A percentile compares a stretch with the other conserved stretches of the same genome.
Conservation (phyloP, 2,797 vertebrate genomes). For the Gobionotothen gibberifrons region DNA sequence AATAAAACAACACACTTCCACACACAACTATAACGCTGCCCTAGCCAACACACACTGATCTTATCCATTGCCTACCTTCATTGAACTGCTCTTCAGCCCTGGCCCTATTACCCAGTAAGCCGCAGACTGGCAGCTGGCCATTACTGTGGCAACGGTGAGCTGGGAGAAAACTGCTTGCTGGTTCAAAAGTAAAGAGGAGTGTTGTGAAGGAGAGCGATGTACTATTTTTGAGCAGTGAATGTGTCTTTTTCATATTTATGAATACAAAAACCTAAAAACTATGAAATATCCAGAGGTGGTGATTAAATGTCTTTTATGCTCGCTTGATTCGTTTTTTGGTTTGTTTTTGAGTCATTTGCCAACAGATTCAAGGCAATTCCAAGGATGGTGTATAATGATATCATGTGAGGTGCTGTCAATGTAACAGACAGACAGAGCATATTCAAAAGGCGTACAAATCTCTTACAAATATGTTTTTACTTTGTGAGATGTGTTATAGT, state of each 20-base stretch:
- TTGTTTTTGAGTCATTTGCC: neutral
- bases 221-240: slow-evolving; percentile 62
- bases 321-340: slow-evolving; percentile 23
- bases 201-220: slow-evolving; percentile 75
- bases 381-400: slow-evolving; percentile 58
- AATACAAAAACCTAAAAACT: slow-evolving; percentile 32
- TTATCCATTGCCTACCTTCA: slow-evolving; percentile 79
- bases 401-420: slow-evolving; percentile 28
- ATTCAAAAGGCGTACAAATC: slow-evolving; percentile 44
- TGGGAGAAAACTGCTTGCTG: slow-evolving; percentile 76
- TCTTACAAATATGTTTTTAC: slow-evolving; percentile 16
- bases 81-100: slow-evolving; percentile 82
- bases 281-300: slow-evolving; percentile 37
- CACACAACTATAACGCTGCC: slow-evolving; percentile 34
- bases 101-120: slow-evolving; percentile 86
- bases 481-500: slow-evolving; percentile 32
- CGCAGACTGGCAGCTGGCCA: slow-evolving; percentile 84
- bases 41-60: slow-evolving; percentile 65
- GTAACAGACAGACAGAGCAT: slow-evolving; percentile 12
- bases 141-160: slow-evolving; percentile 85
- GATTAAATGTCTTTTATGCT: slow-evolving; percentile 39
- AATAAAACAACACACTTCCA: slow-evolving; percentile 32
- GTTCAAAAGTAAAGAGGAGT: slow-evolving; percentile 84
- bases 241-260: slow-evolving; percentile 70
- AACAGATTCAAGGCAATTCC: slow-evolving; percentile 45